A percentile compares a stretch with the other conserved stretches of the same genome.
Evolutionary conservation across 2,888 invertebrate species (phyloP).

Genomic region (Drosophila suboccidentalis): DNA sequence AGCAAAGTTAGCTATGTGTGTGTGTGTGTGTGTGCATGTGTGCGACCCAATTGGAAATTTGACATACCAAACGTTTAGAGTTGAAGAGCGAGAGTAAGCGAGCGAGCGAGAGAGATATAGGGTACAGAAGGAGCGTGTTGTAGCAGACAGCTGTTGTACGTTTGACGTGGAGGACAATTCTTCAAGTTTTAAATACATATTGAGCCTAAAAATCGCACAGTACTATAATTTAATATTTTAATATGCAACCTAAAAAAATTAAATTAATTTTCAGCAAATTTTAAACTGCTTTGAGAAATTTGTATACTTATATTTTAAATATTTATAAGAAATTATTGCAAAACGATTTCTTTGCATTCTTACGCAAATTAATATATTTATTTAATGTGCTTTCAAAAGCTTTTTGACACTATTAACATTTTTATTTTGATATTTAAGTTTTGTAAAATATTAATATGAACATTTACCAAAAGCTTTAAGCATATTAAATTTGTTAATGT

Average conservation of each 20-base stretch:
- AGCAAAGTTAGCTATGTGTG: slow-evolving; percentile 58
- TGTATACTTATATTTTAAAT: no score
- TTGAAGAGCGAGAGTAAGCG: slow-evolving; percentile 16
- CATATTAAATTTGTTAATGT: no score
- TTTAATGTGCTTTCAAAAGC: not conserved
- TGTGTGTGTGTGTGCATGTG: slow-evolving; percentile 65
- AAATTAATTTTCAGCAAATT: no score
- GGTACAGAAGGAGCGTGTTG: not conserved
- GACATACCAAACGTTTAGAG: slow-evolving; percentile 53
- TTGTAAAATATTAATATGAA: no score
- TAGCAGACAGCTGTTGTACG: slow-evolving; percentile 4
- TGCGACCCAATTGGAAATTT: slow-evolving; percentile 79
- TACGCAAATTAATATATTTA: not conserved
- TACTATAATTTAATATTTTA: no score
- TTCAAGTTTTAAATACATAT: not conserved
- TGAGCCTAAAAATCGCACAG: no score
- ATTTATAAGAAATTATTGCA: no score
- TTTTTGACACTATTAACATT: not conserved
- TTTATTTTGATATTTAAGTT: no score
- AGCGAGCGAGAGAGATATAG: slow-evolving; percentile 7
- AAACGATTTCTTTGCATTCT: not conserved
- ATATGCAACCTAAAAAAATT: no score
- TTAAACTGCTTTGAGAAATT: not conserved
- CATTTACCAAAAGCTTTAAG: no score
- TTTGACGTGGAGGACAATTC: not conserved